Base-by-base conservation (phyloP, 2,797 vertebrate genomes). In the Poeciliopsis paucimaculata region DNA sequence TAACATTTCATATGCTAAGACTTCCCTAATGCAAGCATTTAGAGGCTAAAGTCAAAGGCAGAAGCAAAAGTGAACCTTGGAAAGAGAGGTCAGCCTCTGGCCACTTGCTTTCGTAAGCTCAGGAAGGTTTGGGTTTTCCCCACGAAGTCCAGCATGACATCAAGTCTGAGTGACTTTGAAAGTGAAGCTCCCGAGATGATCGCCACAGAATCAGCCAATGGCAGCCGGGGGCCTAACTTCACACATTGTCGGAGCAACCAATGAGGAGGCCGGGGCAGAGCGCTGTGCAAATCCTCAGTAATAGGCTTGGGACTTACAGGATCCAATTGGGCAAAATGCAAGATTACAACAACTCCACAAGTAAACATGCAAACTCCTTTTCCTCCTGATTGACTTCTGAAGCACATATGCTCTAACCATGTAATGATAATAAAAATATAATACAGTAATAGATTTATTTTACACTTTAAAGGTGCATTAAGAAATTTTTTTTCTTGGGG, bases 291-390 rank as follows among this genome's bases (percentile, higher is more conserved):
- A 95, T 94, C 94, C 94, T 79, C 81, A 64, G 82, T 95, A 95
- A 96, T 95, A 94, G 91, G 95, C 94, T 96, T 95, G 94, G 92
- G 93, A 91, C 92, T 95, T 94, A 95, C 83, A 88, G 89, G 90
- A 92, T 93, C 88, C 93, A 90, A 88, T 88, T 78, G 88, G 88
- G 89, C 82, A 88, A 94, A 93, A 93, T 82, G 88, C 79, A 87
- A 92, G 87, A 93, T 91, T 92, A 91, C 90, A 88, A 86, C 84
- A 75, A 85, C 91, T 85, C 81, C 79, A 91, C 86, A 91, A 78
- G 89, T 84, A 85, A 5, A 83, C 87, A 80, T 46, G 73, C 75
- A 86, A 72, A 84, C 80, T 87, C 36, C 76, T 46, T 84, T 86
- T 87, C 84, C 79, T 78, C 82, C 89, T 84, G 75, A 75, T 77